Conservation (phyloP, 30 jellyfish, hydroid and myxozoan species). For the Haliclystus octoradiatus region DNA sequence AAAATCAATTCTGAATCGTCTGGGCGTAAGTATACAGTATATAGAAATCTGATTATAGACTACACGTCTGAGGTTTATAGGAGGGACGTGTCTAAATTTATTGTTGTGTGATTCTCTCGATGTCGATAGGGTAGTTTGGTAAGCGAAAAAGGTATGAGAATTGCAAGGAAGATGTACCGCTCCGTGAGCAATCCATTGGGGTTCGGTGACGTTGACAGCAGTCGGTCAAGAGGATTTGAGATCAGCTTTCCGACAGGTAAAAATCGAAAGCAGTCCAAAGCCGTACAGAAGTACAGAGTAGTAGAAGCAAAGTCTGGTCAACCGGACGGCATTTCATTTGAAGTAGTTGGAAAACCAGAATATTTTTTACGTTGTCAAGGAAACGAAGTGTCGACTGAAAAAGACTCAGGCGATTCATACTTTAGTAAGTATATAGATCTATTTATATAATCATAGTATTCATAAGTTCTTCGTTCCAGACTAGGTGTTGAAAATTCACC, state of each 20-base stretch:
- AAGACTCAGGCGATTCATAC: constrained; percentile 76
- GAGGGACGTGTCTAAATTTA: not conserved
- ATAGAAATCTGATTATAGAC: too few relatives aligned
- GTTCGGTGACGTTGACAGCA: constrained; percentile 26
- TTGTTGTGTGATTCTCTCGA: not conserved
- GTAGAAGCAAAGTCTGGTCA: constrained; percentile 84
- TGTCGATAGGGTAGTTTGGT: constrained; percentile 5
- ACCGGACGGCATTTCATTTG: constrained; percentile 87
- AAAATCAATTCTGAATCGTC: constrained; percentile 39
- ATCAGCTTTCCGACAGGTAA: constrained; percentile 70
- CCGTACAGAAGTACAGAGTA: constrained; percentile 54
- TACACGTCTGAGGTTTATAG: too few relatives aligned
- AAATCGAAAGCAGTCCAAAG: constrained; percentile 26
- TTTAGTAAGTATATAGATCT: too few relatives aligned
- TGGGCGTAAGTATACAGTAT: constrained; percentile 64
- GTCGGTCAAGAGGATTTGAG: constrained; percentile 17
- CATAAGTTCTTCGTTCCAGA: too few relatives aligned
- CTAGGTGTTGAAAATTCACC: too few relatives aligned
- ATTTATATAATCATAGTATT: too few relatives aligned
- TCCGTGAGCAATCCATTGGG: not conserved
- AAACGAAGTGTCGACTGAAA: constrained; percentile 47
- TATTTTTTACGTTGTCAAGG: constrained; percentile 68
- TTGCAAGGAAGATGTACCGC: not conserved
- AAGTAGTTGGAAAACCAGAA: constrained; percentile 75
- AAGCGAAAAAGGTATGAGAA: constrained; percentile 4